Evolutionary conservation across 2,888 invertebrate genomes (phyloP).

Genomic region (Microplitis manilae): DNA sequence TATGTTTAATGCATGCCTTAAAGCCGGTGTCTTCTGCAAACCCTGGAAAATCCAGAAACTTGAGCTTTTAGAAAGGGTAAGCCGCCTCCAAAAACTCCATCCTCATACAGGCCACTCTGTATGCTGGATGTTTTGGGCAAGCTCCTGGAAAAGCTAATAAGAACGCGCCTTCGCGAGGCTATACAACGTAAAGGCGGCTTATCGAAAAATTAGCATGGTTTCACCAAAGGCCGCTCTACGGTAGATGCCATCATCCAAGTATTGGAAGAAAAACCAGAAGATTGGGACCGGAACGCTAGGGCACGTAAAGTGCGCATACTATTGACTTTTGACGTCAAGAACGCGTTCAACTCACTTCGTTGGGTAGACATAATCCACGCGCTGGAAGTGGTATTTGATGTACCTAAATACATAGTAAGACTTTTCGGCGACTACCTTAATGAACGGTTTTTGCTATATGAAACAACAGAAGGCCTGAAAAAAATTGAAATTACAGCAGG

Average conservation of each 20-base stretch:
- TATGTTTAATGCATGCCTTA: constrained; percentile 24
- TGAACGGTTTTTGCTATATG: not conserved
- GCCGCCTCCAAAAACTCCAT: constrained; percentile 32
- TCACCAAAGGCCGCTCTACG: not conserved
- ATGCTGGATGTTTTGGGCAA: constrained; percentile 29
- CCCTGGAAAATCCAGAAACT: constrained; percentile 26
- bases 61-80: constrained; percentile 43
- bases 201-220: constrained; percentile 33
- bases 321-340: not conserved
- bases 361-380: not conserved
- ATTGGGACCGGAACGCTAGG: too few relatives aligned
- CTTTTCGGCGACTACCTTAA: not conserved
- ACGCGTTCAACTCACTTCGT: not conserved
- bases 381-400: not conserved
- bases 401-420: not conserved
- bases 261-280: too few relatives aligned
- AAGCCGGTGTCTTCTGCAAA: constrained; percentile 29
- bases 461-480: not conserved
- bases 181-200: constrained; percentile 41
- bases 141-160: constrained; percentile 45
- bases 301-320: too few relatives aligned
- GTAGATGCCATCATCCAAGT: too few relatives aligned
- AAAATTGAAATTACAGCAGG: not conserved
- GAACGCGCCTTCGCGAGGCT: constrained; percentile 31
- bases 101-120: constrained; percentile 40